Evolutionary conservation across 2,888 invertebrate genomes (phyloP).

Genomic region (Lasioglossum lativentre): DNA sequence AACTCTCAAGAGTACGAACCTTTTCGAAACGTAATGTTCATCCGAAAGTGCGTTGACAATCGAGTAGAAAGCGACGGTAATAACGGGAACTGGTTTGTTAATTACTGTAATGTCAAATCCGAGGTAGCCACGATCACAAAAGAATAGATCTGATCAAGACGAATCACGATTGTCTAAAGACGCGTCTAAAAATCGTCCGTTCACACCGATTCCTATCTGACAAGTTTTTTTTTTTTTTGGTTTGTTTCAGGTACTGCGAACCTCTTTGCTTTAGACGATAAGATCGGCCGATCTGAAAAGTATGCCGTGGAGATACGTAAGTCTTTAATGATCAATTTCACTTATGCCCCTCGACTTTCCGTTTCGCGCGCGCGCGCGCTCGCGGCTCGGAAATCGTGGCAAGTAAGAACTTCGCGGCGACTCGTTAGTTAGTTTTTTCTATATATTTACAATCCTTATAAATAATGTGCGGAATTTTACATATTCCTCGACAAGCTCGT

Average conservation of each 20-base stretch:
- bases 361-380: not conserved
- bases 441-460: not conserved
- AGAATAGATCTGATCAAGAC: not conserved
- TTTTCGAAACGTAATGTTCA: not conserved
- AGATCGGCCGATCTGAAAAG: slow-evolving; percentile 11
- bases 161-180: slow-evolving; percentile 1
- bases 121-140: not conserved
- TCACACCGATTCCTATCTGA: slow-evolving; percentile 8
- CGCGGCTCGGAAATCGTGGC: too few relatives aligned
- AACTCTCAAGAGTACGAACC: not conserved
- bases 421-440: not conserved
- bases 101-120: not conserved
- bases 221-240: slow-evolving; percentile 10
- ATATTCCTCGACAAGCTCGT: not conserved
- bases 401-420: not conserved
- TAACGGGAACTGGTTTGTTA: not conserved
- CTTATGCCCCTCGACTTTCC: not conserved
- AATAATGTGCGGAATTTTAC: not conserved
- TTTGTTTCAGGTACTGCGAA: slow-evolving; percentile 44
- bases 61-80: not conserved
- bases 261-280: slow-evolving; percentile 8
- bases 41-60: not conserved
- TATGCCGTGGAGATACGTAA: slow-evolving; percentile 13
- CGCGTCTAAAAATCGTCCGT: not conserved
- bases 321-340: slow-evolving; percentile 30